These are phyloP conservation scores for Erpornis zantholeuca DNA, from an alignment of 2,113 vertebrate genomes.

Conservation along the genomic window DNA sequence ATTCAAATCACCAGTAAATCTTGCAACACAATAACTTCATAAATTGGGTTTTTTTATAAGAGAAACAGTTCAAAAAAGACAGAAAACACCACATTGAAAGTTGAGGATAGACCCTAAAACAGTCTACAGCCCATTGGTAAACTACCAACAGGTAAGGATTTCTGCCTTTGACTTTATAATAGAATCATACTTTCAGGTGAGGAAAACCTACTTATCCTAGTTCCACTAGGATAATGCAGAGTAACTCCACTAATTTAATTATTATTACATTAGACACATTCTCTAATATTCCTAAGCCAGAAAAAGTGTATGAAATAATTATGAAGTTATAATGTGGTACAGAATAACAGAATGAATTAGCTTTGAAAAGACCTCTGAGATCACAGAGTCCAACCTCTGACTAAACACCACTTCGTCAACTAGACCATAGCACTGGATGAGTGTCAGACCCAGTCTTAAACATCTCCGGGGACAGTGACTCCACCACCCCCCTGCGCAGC, in stretches of 20 bases:
- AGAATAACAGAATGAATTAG: neutral
- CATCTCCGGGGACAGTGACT: neutral
- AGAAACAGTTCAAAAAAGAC: neutral
- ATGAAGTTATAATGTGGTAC: neutral
- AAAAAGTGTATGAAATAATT: neutral
- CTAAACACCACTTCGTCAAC: neutral
- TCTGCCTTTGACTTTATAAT: neutral
- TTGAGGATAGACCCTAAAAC: neutral
- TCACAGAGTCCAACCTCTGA: neutral
- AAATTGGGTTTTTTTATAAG: neutral
- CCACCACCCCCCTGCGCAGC: neutral
- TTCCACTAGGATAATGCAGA: neutral
- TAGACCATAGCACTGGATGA: neutral
- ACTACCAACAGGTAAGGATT: neutral
- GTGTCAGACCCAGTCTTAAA: neutral
- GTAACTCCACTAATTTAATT: neutral
- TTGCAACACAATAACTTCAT: neutral
- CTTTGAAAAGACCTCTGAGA: neutral
- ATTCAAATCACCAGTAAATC: neutral
- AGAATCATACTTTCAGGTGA: neutral
- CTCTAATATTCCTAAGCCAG: neutral
- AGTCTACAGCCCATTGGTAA: neutral
- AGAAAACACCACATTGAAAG: neutral
- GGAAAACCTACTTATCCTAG: neutral
- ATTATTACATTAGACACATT: neutral